Conservation (phyloP, 2,888 invertebrate genomes). For the Tipula lateralis region DNA sequence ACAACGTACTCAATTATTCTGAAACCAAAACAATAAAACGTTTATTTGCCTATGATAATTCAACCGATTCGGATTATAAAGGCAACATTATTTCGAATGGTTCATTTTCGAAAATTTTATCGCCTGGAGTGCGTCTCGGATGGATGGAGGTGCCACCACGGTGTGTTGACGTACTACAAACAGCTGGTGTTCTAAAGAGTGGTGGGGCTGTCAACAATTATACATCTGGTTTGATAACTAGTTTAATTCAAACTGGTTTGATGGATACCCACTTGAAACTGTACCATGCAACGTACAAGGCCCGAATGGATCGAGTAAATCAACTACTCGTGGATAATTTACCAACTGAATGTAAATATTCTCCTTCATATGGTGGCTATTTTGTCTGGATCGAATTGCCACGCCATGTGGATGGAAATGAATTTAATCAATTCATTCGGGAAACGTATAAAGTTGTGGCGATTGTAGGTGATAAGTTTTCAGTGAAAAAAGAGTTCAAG, state of each 20-base stretch:
- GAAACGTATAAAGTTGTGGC: slow-evolving; percentile 49
- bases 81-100: slow-evolving; percentile 60
- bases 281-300: slow-evolving; percentile 47
- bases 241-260: slow-evolving; percentile 52
- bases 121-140: slow-evolving; percentile 59
- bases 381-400: slow-evolving; percentile 59
- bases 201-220: slow-evolving; percentile 60
- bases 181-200: slow-evolving; percentile 52
- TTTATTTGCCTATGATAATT: slow-evolving; percentile 53
- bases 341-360: slow-evolving; percentile 48
- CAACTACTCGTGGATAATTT: slow-evolving; percentile 47
- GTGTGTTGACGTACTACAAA: slow-evolving; percentile 45
- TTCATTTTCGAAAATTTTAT: slow-evolving; percentile 60
- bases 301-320: slow-evolving; percentile 49
- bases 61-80: slow-evolving; percentile 44
- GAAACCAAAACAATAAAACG: slow-evolving; percentile 49
- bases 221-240: slow-evolving; percentile 52
- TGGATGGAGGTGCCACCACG: slow-evolving; percentile 58
- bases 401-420: slow-evolving; percentile 40
- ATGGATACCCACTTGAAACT: slow-evolving; percentile 50
- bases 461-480: slow-evolving; percentile 50
- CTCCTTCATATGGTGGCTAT: slow-evolving; percentile 54
- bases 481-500: slow-evolving; percentile 42
- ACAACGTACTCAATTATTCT: slow-evolving; percentile 56
- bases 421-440: slow-evolving; percentile 49